Evolutionary conservation across 2,113 vertebrate genomes (phyloP).

Genomic region (Protomyctophum bolini): DNA sequence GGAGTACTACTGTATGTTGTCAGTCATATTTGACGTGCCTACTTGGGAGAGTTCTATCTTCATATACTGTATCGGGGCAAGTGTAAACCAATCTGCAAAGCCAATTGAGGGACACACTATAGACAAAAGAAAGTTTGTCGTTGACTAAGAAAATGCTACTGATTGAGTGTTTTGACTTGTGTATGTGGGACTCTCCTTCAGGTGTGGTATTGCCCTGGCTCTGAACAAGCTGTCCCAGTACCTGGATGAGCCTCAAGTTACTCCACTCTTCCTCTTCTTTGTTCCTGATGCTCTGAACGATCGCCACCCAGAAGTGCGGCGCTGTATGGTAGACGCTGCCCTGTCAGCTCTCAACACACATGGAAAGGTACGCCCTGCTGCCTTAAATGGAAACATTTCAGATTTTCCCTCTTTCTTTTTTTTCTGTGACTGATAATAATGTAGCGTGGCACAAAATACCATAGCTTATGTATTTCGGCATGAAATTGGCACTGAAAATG

Average conservation of each 20-base stretch:
- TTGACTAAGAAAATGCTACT: background rate
- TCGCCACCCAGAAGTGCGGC: slow-evolving; percentile 91
- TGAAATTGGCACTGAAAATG: too few species aligned
- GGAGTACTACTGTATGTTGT: too few species aligned
- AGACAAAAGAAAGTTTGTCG: background rate
- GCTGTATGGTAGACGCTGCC: slow-evolving; percentile 95
- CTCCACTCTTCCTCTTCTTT: slow-evolving; percentile 96
- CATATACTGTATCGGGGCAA: background rate
- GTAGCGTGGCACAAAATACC: too few species aligned
- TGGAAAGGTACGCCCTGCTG: slow-evolving; percentile 85
- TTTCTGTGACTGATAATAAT: too few species aligned
- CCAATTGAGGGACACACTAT: too few species aligned
- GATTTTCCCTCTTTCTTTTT: too few species aligned
- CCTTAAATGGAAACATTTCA: too few species aligned
- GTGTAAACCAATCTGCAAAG: too few species aligned
- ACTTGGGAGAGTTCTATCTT: background rate
- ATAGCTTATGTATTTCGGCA: too few species aligned
- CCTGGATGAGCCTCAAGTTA: slow-evolving; percentile 90
- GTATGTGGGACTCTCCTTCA: slow-evolving; percentile 46
- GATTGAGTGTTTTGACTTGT: too few species aligned
- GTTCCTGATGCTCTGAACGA: slow-evolving; percentile 97
- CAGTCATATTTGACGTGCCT: too few species aligned
- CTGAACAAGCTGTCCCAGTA: slow-evolving; percentile 93
- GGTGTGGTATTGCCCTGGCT: slow-evolving; percentile 94
- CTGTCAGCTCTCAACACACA: slow-evolving; percentile 94